Conservation (phyloP, 2,797 vertebrate genomes). For the Halcyon leucocephala region DNA sequence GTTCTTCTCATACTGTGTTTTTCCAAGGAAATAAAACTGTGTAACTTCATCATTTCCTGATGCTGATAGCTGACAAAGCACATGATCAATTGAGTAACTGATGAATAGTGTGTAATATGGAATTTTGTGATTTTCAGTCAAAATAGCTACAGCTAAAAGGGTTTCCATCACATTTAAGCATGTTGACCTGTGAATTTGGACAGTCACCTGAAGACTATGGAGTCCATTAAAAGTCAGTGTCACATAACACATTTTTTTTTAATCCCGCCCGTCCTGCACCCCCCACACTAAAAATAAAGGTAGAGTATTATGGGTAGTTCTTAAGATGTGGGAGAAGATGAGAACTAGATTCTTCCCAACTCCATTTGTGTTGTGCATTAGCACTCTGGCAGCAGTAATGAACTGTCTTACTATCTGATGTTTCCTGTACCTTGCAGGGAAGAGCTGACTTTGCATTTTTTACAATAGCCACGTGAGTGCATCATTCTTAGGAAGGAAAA, state of each 20-base stretch:
- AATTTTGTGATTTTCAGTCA: not conserved
- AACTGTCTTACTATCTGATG: not conserved
- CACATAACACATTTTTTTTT: not conserved
- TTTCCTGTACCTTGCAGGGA: not conserved
- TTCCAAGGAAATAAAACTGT: not conserved
- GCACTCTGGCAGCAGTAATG: not conserved
- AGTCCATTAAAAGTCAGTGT: not conserved
- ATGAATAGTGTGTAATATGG: fast-evolving
- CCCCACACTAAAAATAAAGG: not conserved
- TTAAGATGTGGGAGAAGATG: not conserved
- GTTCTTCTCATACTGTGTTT: not conserved
- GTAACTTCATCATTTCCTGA: not conserved
- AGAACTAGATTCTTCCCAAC: not conserved
- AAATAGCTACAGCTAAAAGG: not conserved
- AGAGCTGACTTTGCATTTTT: not conserved
- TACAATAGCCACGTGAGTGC: not conserved
- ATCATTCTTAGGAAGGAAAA: not conserved
- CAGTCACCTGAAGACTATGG: not conserved
- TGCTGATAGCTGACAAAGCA: not conserved
- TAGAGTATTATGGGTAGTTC: not conserved
- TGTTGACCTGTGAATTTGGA: not conserved
- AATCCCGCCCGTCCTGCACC: too few species aligned
- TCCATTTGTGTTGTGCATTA: not conserved
- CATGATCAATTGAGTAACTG: not conserved
- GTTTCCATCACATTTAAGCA: not conserved